Evolutionary conservation across 2,113 vertebrate species (phyloP), one percentile per base, ranked within the genome.

Genomic region (Tympanuchus pallidicinctus): DNA sequence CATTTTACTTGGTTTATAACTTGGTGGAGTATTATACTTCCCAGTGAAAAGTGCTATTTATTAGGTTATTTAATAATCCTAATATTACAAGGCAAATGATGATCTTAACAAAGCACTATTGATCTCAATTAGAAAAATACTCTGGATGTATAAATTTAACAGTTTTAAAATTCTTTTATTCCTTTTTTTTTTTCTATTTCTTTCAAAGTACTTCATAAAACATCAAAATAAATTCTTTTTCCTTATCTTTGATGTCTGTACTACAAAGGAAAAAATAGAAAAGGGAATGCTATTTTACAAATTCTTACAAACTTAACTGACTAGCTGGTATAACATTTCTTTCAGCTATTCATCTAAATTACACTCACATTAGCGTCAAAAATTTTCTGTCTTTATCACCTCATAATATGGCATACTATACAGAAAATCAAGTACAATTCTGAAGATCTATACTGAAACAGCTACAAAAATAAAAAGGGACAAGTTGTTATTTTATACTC

Each of bases 11-110:
- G 83, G 95, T 54, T 85, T 93, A 69, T 94, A 94, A 96, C 90
- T 97, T 91, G 77, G 48, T 79, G 91, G 92, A 92, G 47, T 72
- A 95, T 52, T n/a, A 92, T 93, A 97, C 90, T 95, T 95, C 82
- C 40, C 69, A 90, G 94, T 87, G 94, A 98, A 90, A 77, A 94
- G 67, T 80, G 20, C 70, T 90, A 42, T 96, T 52, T 38, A 38
- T 38, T 38, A 38, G 38, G 9, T 80, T 73, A 64, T 30, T 81
- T 84, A 89, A 89, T 94, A 92, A 96, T 88, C 65, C 52, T 94
- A 96, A 97, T 91, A 74, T 97, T 91, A 93, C n/a, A 74, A 87
- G 42, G 83, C 96, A 95, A 97, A 97, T 95, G 43, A 98, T 96
- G 82, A 97, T 92, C 88, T 93, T 96, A 97, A 78, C 14, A 92